Conservation (phyloP, 2,797 vertebrate species). For the Manis javanica region DNA sequence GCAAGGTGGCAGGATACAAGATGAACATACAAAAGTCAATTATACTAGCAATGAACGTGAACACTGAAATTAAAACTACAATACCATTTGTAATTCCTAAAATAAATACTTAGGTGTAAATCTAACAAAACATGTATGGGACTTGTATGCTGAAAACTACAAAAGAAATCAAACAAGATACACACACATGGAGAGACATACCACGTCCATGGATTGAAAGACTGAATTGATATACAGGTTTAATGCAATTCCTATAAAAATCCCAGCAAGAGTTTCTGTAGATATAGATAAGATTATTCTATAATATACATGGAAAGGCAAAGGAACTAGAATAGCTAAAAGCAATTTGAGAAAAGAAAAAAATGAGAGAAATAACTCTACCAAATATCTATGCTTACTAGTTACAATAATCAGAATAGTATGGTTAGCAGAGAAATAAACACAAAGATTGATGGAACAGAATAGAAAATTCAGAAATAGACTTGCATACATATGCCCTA, state of each 20-base stretch:
- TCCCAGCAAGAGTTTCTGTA: not conserved
- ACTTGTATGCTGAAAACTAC: slow-evolving; percentile 1
- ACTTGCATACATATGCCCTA: not conserved
- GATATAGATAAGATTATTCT: not conserved
- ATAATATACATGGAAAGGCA: not conserved
- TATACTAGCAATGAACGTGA: slow-evolving; percentile 17
- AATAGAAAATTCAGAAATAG: not conserved
- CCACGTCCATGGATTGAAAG: not conserved
- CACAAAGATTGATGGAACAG: not conserved
- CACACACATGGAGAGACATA: not conserved
- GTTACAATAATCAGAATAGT: not conserved
- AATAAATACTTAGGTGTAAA: not conserved
- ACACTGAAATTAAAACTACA: slow-evolving; percentile 47
- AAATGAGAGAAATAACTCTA: not conserved
- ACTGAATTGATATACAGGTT: not conserved
- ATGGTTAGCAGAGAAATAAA: not conserved
- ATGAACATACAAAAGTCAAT: not conserved
- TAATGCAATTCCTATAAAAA: slow-evolving; percentile 41
- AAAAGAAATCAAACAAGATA: slow-evolving; percentile 25
- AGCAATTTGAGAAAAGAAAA: not conserved
- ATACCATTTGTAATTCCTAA: slow-evolving; percentile 22
- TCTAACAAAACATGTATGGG: slow-evolving; percentile 30
- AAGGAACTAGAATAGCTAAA: slow-evolving; percentile 23
- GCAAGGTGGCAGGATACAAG: not conserved
- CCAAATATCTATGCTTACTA: slow-evolving; percentile 12